A percentile compares a stretch with the other conserved stretches of the same genome.
phyloP scores from a whole-genome alignment of 2,888 invertebrate genomes.

The Papilio gigon region DNA sequence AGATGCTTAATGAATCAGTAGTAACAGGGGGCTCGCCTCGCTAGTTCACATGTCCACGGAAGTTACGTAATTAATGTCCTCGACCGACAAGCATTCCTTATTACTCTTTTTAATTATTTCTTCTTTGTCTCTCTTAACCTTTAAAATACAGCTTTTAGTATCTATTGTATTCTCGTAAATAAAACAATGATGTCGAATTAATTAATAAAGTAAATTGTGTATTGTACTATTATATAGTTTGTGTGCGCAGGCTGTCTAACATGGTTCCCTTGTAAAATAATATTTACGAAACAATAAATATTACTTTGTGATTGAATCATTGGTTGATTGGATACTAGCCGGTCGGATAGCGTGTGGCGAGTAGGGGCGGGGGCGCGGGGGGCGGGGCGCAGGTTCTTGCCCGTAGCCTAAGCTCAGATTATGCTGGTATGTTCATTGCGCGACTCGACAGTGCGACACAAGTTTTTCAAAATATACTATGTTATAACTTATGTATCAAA shows the following conservation, averaged over 20 bases:
- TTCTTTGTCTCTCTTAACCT: not conserved
- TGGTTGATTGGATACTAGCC: too few species aligned
- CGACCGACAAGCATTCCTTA: not conserved
- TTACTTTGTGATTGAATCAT: not conserved
- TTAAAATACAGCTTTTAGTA: not conserved
- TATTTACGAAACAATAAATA: too few species aligned
- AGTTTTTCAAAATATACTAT: conserved; percentile 54
- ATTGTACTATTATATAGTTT: too few species aligned
- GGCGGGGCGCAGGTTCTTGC: conserved; percentile 45
- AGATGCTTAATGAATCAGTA: not conserved
- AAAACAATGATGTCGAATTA: not conserved
- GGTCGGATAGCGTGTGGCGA: too few species aligned
- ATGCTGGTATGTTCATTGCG: conserved; percentile 79
- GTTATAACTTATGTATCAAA: conserved; percentile 65
- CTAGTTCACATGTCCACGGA: not conserved
- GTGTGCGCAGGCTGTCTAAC: too few species aligned
- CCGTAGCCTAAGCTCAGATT: conserved; percentile 50
- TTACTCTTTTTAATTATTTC: not conserved
- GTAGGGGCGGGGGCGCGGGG: not conserved
- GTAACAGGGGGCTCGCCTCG: not conserved
- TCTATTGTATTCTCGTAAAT: not conserved
- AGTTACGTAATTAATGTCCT: not conserved
- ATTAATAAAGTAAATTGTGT: not conserved
- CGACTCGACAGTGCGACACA: conserved; percentile 50
- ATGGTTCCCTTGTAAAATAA: too few species aligned